Evolutionary conservation across 1,140 invertebrate genomes (phyloP).

Genomic region (Bombus waltoni): DNA sequence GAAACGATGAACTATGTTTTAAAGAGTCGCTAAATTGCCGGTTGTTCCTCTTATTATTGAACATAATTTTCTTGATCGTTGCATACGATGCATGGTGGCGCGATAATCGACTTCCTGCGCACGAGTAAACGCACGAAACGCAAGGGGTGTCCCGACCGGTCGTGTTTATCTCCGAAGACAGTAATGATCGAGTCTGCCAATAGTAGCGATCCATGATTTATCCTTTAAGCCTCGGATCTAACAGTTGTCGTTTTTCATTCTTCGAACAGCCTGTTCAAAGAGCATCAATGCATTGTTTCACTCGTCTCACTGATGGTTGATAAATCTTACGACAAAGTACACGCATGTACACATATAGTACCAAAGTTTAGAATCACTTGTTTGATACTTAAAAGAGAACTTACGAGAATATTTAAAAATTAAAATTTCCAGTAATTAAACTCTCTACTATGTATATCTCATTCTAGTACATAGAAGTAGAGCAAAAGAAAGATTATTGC

Average conservation of each 20-base stretch:
- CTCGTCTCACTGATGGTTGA: background rate
- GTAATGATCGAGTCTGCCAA: conserved; percentile 33
- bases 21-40: conserved; percentile 14
- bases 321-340: background rate
- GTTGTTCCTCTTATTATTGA: conserved; percentile 34
- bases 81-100: conserved; percentile 28
- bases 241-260: conserved; percentile 26
- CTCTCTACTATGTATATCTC: too few relatives aligned
- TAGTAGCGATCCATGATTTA: conserved; percentile 29
- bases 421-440: too few relatives aligned
- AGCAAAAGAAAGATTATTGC: too few relatives aligned
- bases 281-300: conserved; percentile 30
- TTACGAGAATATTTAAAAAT: too few relatives aligned
- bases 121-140: conserved; percentile 16
- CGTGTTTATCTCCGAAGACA: conserved; percentile 44
- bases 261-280: conserved; percentile 28
- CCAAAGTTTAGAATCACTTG: background rate
- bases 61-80: conserved; percentile 39
- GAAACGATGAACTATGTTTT: conserved; percentile 17
- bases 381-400: background rate
- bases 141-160: conserved; percentile 35
- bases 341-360: background rate
- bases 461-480: too few relatives aligned
- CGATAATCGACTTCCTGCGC: conserved; percentile 55
- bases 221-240: conserved; percentile 23